Evolutionary conservation across 2,113 vertebrate species (phyloP).

Genomic region (Coptodon bakossiorum): DNA sequence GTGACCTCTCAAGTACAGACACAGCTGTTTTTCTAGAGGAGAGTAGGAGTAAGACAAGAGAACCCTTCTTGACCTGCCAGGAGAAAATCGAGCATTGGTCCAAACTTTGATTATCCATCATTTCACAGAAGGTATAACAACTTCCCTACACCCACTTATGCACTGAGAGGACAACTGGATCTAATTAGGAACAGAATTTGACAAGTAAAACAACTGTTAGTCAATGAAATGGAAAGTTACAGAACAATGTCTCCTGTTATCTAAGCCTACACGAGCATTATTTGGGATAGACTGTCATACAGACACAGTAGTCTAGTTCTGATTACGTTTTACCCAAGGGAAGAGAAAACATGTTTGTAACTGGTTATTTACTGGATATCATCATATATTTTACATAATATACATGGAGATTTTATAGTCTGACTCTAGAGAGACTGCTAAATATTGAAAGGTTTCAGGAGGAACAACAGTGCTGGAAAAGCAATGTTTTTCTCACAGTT

Average conservation of each 20-base stretch:
- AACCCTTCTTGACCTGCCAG: constrained; percentile 7
- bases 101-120: constrained; percentile 29
- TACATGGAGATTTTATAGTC: not conserved
- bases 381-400: not conserved
- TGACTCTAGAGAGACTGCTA: not conserved
- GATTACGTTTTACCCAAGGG: not conserved
- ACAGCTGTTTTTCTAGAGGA: not conserved
- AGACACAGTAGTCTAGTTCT: not conserved
- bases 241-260: not conserved
- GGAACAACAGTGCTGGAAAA: not conserved
- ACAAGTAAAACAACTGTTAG: not conserved
- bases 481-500: not conserved
- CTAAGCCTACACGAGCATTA: not conserved
- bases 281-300: not conserved
- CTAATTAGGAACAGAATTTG: not conserved
- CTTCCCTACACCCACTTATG: not conserved
- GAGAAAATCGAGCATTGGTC: not conserved
- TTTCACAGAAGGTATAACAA: constrained; percentile 1
- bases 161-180: not conserved
- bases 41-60: constrained; percentile 2
- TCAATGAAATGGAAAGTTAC: not conserved
- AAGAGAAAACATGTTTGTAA: not conserved
- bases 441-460: not conserved
- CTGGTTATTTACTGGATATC: not conserved
- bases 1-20: not conserved